These are phyloP conservation scores for Pogonophryne albipinna DNA, from an alignment of 2,797 vertebrate genomes.

Conservation along the genomic window DNA sequence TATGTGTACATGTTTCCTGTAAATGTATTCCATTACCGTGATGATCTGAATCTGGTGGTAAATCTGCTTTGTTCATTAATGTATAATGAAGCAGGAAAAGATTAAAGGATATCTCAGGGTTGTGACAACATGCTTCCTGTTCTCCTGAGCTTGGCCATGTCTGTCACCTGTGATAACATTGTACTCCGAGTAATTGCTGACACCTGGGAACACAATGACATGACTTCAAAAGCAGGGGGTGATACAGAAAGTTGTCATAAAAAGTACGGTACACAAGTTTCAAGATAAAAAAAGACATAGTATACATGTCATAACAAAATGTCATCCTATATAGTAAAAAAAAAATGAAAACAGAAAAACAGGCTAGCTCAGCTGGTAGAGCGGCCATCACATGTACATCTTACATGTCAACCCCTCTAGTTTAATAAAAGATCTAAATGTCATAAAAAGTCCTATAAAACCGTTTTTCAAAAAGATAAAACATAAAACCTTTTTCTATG, in stretches of 20 bases:
- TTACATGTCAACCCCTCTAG: too few species aligned
- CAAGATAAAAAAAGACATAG: too few species aligned
- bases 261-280: background rate
- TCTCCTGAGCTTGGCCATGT: background rate
- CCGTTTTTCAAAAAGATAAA: too few species aligned
- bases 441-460: too few species aligned
- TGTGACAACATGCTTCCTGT: background rate
- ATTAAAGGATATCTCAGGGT: constrained; percentile 28
- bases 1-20: constrained; percentile 28
- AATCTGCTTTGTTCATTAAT: constrained; percentile 44
- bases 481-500: too few species aligned
- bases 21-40: constrained; percentile 31
- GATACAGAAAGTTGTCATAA: background rate
- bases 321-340: too few species aligned
- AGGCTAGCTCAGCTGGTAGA: too few species aligned
- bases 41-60: constrained; percentile 25
- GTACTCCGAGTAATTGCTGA: background rate
- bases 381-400: too few species aligned
- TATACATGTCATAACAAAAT: too few species aligned
- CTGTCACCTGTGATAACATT: background rate
- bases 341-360: too few species aligned
- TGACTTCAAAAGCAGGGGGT: background rate
- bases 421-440: too few species aligned
- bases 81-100: constrained; percentile 33
- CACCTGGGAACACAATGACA: background rate